Conservation (phyloP, 2,113 vertebrate species). For the Poecile atricapillus region DNA sequence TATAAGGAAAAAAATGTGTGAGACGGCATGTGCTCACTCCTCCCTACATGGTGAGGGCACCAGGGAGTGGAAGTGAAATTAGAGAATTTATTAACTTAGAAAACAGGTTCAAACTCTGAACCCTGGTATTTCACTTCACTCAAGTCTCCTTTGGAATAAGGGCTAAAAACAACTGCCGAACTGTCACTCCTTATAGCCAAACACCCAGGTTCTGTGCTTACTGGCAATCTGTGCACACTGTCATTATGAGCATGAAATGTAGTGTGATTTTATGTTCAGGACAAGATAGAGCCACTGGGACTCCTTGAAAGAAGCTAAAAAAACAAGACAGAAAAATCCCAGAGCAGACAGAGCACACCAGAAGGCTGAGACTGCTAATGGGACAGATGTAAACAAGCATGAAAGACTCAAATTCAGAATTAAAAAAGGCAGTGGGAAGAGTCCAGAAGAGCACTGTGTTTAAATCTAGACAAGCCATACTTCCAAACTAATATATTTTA, state of each 20-base stretch:
- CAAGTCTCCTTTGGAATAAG: neutral
- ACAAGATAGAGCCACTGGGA: neutral
- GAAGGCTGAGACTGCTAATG: neutral
- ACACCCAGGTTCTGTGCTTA: neutral
- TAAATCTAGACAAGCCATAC: neutral
- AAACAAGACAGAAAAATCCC: neutral
- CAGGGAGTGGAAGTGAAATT: neutral
- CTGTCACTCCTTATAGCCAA: neutral
- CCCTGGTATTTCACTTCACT: neutral
- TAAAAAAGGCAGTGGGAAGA: neutral
- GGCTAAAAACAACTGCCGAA: neutral
- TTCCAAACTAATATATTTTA: neutral
- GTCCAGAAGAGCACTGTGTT: neutral
- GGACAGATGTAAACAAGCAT: constrained; percentile 16
- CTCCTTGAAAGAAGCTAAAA: neutral
- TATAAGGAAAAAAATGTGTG: neutral
- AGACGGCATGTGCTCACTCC: neutral
- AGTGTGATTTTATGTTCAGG: neutral
- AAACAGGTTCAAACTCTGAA: neutral
- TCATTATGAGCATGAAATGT: neutral
- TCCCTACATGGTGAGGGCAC: neutral
- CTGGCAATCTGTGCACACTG: neutral
- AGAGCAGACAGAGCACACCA: neutral
- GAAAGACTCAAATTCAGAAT: neutral
- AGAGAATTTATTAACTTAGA: neutral